Percentiles rank a stretch among this genome's conserved stretches.
phyloP scores from a whole-genome alignment of 2,888 invertebrate genomes.

The Perizoma flavofasciatum region DNA sequence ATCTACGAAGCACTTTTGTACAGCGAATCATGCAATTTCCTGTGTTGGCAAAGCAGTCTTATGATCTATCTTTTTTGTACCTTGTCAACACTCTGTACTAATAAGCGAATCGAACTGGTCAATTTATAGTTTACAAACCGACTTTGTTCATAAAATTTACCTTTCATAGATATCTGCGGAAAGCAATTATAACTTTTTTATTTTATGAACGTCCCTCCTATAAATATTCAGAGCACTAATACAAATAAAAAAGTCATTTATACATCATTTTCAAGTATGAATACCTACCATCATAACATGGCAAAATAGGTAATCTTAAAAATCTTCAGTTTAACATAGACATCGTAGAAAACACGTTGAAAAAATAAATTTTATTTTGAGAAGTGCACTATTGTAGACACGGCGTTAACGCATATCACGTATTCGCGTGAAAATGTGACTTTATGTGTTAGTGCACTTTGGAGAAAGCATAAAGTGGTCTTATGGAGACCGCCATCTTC shows the following conservation, averaged over 20 bases:
- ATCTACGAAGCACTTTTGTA: slow-evolving; percentile 22
- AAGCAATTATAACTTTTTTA: no score
- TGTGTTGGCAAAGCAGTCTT: slow-evolving; percentile 20
- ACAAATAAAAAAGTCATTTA: no score
- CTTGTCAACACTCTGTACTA: slow-evolving; percentile 7
- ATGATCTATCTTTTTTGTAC: slow-evolving; percentile 20
- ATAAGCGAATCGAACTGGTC: not conserved
- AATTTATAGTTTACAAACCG: not conserved
- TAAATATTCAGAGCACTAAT: no score
- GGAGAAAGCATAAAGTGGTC: slow-evolving; percentile 58
- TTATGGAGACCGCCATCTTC: slow-evolving; percentile 55
- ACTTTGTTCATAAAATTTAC: no score
- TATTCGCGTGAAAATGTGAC: slow-evolving; percentile 51
- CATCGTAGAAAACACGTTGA: no score
- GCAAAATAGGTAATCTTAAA: no score
- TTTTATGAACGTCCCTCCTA: no score
- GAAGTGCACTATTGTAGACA: slow-evolving; percentile 28
- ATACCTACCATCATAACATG: no score
- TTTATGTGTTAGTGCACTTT: slow-evolving; percentile 65
- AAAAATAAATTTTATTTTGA: not conserved
- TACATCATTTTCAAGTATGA: no score
- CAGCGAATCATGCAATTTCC: slow-evolving; percentile 24
- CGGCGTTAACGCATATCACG: slow-evolving; percentile 31
- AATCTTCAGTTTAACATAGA: no score
- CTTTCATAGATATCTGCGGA: no score